A percentile compares a stretch with the other conserved stretches of the same genome.
Evolutionary conservation across 2,888 invertebrate genomes (phyloP).

Genomic region (Hydrotaea diabolus): DNA sequence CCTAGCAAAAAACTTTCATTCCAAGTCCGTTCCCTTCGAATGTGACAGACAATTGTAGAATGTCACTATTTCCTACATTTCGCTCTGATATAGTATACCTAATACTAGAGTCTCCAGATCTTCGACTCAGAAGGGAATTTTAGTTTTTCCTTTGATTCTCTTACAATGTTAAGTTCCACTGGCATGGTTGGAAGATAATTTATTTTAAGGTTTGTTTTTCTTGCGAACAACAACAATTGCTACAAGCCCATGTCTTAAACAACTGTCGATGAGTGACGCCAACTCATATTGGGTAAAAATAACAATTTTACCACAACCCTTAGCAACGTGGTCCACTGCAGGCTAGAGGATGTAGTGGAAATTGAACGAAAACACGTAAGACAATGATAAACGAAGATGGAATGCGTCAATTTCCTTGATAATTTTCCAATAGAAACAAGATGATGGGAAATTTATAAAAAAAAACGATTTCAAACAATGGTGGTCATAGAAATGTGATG

Average conservation of each 20-base stretch:
- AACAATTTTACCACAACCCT: conserved; percentile 1
- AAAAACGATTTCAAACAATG: conserved; percentile 5
- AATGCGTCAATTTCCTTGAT: conserved; percentile 43
- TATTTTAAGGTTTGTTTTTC: background rate
- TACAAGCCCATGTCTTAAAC: background rate
- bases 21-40: no score
- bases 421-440: conserved; percentile 47
- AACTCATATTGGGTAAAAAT: background rate
- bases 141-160: no score
- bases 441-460: background rate
- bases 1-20: no score
- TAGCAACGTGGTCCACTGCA: background rate
- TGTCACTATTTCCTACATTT: no score
- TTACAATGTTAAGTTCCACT: no score
- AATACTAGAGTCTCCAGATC: no score
- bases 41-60: no score
- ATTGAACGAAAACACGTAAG: conserved; percentile 21
- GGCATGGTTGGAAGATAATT: background rate
- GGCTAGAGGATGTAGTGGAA: background rate
- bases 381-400: conserved; percentile 42
- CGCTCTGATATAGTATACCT: no score
- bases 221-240: background rate
- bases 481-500: background rate
- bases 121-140: no score
- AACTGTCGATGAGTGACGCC: background rate